Conservation (phyloP, 1,140 invertebrate genomes). For the Formica exsecta region DNA sequence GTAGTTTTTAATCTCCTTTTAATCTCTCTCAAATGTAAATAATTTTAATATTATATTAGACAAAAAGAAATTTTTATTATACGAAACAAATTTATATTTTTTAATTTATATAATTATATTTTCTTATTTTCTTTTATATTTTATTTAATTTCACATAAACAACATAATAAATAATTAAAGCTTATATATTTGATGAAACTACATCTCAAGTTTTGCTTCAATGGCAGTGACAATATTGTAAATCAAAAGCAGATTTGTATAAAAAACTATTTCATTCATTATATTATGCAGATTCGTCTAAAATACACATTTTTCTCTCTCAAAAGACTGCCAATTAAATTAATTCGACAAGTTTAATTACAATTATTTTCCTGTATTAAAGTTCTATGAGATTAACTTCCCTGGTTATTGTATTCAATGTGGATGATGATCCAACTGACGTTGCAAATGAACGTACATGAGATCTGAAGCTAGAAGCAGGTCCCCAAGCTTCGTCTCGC, state of each 20-base stretch:
- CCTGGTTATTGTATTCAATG: slow-evolving; percentile 75
- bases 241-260: background rate
- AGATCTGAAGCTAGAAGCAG: slow-evolving; percentile 81
- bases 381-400: slow-evolving; percentile 83
- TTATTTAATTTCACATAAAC: background rate
- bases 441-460: slow-evolving; percentile 80
- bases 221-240: slow-evolving; percentile 3
- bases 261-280: background rate
- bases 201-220: slow-evolving; percentile 3
- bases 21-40: no score
- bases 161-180: slow-evolving; percentile 41
- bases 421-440: slow-evolving; percentile 73
- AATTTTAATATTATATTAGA: background rate
- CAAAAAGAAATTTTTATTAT: slow-evolving; percentile 12
- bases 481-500: slow-evolving; percentile 82
- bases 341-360: background rate
- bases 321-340: background rate
- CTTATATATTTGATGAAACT: slow-evolving; percentile 30
- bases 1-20: background rate
- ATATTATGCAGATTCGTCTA: slow-evolving; percentile 20
- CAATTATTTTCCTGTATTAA: slow-evolving; percentile 38
- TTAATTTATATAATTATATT: background rate
- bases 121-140: slow-evolving; percentile 17
- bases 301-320: background rate
- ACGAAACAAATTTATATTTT: background rate